phyloP scores from a whole-genome alignment of 1,140 invertebrate genomes.

The Vollenhovia emeryi region DNA sequence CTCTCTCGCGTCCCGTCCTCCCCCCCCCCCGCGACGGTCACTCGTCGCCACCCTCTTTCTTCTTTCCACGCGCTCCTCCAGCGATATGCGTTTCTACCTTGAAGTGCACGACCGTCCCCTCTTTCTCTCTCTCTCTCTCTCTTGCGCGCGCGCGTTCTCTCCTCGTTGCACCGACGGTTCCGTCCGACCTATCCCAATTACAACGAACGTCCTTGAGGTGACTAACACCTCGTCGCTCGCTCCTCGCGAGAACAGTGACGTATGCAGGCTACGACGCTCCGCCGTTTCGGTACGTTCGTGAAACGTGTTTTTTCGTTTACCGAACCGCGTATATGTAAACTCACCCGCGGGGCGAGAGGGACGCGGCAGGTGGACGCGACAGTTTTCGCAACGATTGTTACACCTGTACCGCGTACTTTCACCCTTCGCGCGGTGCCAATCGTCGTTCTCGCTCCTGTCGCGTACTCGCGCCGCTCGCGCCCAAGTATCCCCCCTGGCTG shows the following conservation, averaged over 20 bases:
- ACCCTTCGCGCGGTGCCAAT: background rate
- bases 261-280: constrained; percentile 1
- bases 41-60: background rate
- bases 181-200: constrained; percentile 83
- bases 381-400: background rate
- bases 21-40: too few species aligned
- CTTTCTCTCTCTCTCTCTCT: background rate
- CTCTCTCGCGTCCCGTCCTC: background rate
- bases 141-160: background rate
- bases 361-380: background rate
- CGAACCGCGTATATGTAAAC: background rate
- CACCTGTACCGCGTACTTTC: background rate
- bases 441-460: background rate
- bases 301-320: background rate
- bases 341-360: background rate
- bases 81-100: constrained; percentile 20
- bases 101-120: background rate
- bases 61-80: constrained; percentile 6
- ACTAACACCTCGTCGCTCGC: constrained; percentile 74
- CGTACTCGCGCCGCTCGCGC: background rate
- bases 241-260: constrained; percentile 41
- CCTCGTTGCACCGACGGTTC: constrained; percentile 45
- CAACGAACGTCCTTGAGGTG: constrained; percentile 80
- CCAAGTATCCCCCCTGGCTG: background rate
- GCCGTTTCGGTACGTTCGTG: background rate